A percentile compares a stretch with the other conserved stretches of the same genome.
phyloP scores from a whole-genome alignment of 2,113 vertebrate genomes.

The Python bivittatus region DNA sequence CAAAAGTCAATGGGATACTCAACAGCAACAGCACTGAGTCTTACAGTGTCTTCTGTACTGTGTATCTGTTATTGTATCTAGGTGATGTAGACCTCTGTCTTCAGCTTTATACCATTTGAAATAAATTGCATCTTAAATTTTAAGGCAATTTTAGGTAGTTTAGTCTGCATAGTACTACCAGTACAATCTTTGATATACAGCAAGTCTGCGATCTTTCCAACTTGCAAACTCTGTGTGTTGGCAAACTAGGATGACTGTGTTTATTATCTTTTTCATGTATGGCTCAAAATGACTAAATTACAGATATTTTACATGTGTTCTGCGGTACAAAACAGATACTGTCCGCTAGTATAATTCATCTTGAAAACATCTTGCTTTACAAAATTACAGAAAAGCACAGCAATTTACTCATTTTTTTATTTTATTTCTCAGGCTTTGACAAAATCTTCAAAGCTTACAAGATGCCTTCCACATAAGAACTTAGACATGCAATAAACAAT shows the following conservation, averaged over 20 bases:
- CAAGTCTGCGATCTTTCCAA: slow-evolving; percentile 68
- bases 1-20: background rate
- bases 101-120: slow-evolving; percentile 76
- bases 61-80: slow-evolving; percentile 24
- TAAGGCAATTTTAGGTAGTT: slow-evolving; percentile 79
- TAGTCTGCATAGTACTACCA: slow-evolving; percentile 55
- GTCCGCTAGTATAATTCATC: slow-evolving; percentile 90
- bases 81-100: slow-evolving; percentile 53
- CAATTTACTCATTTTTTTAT: slow-evolving; percentile 87
- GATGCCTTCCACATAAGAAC: slow-evolving; percentile 80
- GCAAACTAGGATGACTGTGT: slow-evolving; percentile 75
- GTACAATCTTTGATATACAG: slow-evolving; percentile 76
- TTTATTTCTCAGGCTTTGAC: slow-evolving; percentile 77
- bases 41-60: background rate
- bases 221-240: slow-evolving; percentile 76
- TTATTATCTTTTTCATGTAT: slow-evolving; percentile 78
- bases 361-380: slow-evolving; percentile 82
- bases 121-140: slow-evolving; percentile 78
- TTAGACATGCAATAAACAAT: slow-evolving; percentile 84
- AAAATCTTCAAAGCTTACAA: slow-evolving; percentile 91
- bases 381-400: slow-evolving; percentile 96
- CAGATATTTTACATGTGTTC: slow-evolving; percentile 86
- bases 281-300: slow-evolving; percentile 83
- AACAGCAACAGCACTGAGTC: background rate
- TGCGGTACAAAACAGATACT: slow-evolving; percentile 80